Percentiles rank a stretch among this genome's conserved stretches.
Conservation (phyloP, 2,113 vertebrate genomes). For the Asarcornis scutulata region DNA sequence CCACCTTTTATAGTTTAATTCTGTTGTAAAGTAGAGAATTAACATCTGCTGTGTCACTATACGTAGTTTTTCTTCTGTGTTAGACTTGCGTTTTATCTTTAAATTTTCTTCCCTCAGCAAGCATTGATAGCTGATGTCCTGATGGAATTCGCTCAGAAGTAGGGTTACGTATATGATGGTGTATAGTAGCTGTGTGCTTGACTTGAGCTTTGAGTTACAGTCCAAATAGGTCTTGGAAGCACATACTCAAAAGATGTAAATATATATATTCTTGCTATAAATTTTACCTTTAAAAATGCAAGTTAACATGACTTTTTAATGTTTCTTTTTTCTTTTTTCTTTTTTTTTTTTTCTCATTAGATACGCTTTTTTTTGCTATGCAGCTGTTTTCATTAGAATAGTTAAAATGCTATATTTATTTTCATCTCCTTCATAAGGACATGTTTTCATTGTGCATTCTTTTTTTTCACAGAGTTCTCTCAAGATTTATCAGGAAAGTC, state of each 20-base stretch:
- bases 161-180: neutral
- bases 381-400: neutral
- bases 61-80: neutral
- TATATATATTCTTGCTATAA: neutral
- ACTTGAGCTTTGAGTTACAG: neutral
- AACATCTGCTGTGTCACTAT: neutral
- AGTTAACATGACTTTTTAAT: neutral
- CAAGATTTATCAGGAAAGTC: slow-evolving; percentile 80
- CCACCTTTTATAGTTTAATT: neutral
- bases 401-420: neutral
- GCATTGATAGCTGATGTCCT: neutral
- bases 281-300: neutral
- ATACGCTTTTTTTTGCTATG: neutral
- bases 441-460: neutral
- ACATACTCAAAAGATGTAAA: neutral
- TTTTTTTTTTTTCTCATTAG: neutral
- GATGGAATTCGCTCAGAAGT: neutral
- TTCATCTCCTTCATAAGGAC: neutral
- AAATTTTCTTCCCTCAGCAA: neutral
- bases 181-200: neutral
- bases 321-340: neutral
- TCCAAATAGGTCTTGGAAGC: neutral
- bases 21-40: neutral
- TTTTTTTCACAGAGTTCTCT: slow-evolving; percentile 81
- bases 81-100: neutral